Percentiles rank a stretch among this genome's conserved stretches.
These are phyloP conservation scores for Chrosomus eos DNA, from an alignment of 2,797 vertebrate genomes.

Conservation along the genomic window DNA sequence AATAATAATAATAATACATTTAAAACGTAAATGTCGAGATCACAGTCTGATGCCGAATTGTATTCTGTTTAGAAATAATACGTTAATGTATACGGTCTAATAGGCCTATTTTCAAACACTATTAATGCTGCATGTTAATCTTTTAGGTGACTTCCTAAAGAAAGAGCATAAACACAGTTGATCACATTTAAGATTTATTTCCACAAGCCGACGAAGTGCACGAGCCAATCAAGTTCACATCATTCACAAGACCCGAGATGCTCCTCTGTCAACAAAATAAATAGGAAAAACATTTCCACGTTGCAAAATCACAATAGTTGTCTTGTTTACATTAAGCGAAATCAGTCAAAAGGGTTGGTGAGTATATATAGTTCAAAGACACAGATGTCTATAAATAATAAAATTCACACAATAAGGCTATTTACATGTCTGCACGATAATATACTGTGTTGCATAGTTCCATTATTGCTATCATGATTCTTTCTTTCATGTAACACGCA, in stretches of 20 bases:
- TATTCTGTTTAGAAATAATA: not conserved
- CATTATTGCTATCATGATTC: slow-evolving; percentile 37
- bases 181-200: slow-evolving; percentile 49
- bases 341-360: not conserved
- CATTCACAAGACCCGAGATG: slow-evolving; percentile 31
- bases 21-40: not conserved
- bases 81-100: not conserved
- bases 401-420: slow-evolving; percentile 14
- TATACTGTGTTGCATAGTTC: slow-evolving; percentile 49
- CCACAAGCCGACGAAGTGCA: slow-evolving; percentile 20
- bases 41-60: not conserved
- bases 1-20: not conserved
- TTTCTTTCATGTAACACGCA: slow-evolving; percentile 16
- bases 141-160: not conserved
- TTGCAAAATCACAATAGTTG: slow-evolving; percentile 34
- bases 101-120: not conserved
- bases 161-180: slow-evolving; percentile 6
- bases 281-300: slow-evolving; percentile 9
- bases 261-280: not conserved
- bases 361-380: slow-evolving; percentile 14
- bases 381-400: slow-evolving; percentile 14
- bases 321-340: not conserved
- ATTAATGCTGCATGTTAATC: not conserved
- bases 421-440: slow-evolving; percentile 30
- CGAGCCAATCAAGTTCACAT: slow-evolving; percentile 2